These are phyloP conservation scores for Neostethus bicornis DNA, from an alignment of 2,797 vertebrate species.

Conservation along the genomic window DNA sequence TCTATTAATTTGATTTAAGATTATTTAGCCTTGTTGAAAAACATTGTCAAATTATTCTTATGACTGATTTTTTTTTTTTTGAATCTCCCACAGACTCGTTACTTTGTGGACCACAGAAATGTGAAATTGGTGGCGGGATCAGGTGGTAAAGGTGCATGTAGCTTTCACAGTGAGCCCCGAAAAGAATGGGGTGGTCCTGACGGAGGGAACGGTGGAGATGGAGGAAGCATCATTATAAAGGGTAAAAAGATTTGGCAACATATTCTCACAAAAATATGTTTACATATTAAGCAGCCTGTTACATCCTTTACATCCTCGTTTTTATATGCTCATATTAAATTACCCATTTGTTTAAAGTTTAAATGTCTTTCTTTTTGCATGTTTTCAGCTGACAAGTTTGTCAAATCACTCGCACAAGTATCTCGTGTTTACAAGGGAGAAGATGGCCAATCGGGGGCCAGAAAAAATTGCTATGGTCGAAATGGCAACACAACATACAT, in stretches of 20 bases:
- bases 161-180: slow-evolving; percentile 93
- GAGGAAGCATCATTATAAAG: slow-evolving; percentile 76
- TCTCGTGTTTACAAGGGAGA: slow-evolving; percentile 81
- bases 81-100: slow-evolving; percentile 84
- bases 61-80: too few relatives aligned
- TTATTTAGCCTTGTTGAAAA: too few relatives aligned
- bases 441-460: slow-evolving; percentile 82
- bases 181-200: slow-evolving; percentile 95
- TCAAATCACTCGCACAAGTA: slow-evolving; percentile 87
- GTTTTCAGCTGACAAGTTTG: slow-evolving; percentile 82
- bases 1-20: too few relatives aligned
- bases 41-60: too few relatives aligned
- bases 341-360: too few relatives aligned
- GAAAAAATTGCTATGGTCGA: slow-evolving; percentile 89
- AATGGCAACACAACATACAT: slow-evolving; percentile 79
- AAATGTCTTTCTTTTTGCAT: background rate
- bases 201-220: slow-evolving; percentile 92
- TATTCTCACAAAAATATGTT: too few relatives aligned
- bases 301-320: too few relatives aligned
- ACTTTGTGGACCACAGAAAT: slow-evolving; percentile 88
- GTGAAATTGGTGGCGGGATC: slow-evolving; percentile 86
- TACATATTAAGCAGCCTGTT: too few relatives aligned
- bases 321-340: background rate
- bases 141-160: slow-evolving; percentile 85
- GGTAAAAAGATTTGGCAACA: slow-evolving; percentile 32